These are phyloP conservation scores for Porphyrio hochstetteri DNA, from an alignment of 2,113 vertebrate species.

Conservation along the genomic window DNA sequence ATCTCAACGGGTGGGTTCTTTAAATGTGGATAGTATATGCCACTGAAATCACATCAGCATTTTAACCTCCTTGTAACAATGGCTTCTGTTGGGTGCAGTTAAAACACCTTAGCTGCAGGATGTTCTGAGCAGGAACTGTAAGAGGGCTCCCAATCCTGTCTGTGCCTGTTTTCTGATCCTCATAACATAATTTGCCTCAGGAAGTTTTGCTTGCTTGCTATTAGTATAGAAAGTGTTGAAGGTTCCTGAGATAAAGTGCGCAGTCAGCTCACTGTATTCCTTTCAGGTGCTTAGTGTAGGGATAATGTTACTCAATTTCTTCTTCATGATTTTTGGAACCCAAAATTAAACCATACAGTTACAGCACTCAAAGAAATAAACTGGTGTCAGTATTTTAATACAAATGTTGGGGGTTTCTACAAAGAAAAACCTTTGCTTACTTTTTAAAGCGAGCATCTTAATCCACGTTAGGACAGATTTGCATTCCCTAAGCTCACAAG, in stretches of 20 bases:
- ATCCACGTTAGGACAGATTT: not conserved
- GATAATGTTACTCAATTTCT: not conserved
- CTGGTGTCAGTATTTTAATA: not conserved
- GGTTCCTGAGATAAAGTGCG: not conserved
- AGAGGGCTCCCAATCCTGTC: not conserved
- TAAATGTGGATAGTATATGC: not conserved
- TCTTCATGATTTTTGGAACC: not conserved
- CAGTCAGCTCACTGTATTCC: not conserved
- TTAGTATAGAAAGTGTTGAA: not conserved
- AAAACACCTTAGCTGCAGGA: not conserved
- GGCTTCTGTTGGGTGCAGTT: not conserved
- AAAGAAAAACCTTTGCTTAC: not conserved
- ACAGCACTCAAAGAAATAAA: not conserved
- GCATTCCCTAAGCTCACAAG: not conserved
- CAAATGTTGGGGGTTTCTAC: rapidly evolving
- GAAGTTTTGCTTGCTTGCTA: not conserved
- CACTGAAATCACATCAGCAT: not conserved
- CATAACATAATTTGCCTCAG: no score
- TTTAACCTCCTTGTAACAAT: not conserved
- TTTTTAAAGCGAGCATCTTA: not conserved
- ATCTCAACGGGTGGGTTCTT: not conserved
- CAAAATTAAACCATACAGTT: not conserved
- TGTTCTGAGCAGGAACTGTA: not conserved
- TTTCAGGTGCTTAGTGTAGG: not conserved
- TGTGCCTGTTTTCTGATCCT: not conserved